These are phyloP conservation scores for Cosmorhoe ocellata DNA, from an alignment of 2,888 invertebrate species.

Conservation along the genomic window DNA sequence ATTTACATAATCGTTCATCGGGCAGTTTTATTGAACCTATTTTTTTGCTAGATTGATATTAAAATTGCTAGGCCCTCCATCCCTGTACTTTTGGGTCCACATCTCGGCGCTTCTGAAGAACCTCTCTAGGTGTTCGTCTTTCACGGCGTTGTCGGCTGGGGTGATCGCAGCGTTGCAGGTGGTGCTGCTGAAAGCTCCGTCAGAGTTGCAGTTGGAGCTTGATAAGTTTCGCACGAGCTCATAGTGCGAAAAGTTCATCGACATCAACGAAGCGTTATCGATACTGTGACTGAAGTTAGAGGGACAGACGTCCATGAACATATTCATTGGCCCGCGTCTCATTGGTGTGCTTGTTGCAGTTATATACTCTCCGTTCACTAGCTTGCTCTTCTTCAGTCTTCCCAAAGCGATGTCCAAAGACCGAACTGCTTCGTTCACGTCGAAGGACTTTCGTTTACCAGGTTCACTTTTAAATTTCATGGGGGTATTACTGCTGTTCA, in stretches of 20 bases:
- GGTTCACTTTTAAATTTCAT: slow-evolving; percentile 47
- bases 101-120: slow-evolving; percentile 70
- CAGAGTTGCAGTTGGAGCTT: slow-evolving; percentile 62
- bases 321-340: slow-evolving; percentile 39
- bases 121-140: slow-evolving; percentile 66
- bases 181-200: slow-evolving; percentile 60
- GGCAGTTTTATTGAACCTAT: slow-evolving; percentile 61
- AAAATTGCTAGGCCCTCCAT: slow-evolving; percentile 39
- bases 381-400: slow-evolving; percentile 62
- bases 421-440: slow-evolving; percentile 58
- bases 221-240: slow-evolving; percentile 70
- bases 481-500: slow-evolving; percentile 36
- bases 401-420: slow-evolving; percentile 61
- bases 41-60: slow-evolving; percentile 46
- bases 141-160: slow-evolving; percentile 49
- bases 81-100: slow-evolving; percentile 53
- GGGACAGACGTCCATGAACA: slow-evolving; percentile 52
- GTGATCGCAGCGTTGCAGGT: slow-evolving; percentile 49
- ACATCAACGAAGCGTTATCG: slow-evolving; percentile 62
- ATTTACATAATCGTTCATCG: slow-evolving; percentile 79
- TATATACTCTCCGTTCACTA: slow-evolving; percentile 50
- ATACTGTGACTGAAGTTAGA: slow-evolving; percentile 39
- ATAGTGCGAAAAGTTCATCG: slow-evolving; percentile 73
- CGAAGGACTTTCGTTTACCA: slow-evolving; percentile 59
- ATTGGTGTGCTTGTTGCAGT: slow-evolving; percentile 33